These are phyloP conservation scores for Ambastaia sidthimunki DNA, from an alignment of 2,797 vertebrate genomes.

Conservation along the genomic window DNA sequence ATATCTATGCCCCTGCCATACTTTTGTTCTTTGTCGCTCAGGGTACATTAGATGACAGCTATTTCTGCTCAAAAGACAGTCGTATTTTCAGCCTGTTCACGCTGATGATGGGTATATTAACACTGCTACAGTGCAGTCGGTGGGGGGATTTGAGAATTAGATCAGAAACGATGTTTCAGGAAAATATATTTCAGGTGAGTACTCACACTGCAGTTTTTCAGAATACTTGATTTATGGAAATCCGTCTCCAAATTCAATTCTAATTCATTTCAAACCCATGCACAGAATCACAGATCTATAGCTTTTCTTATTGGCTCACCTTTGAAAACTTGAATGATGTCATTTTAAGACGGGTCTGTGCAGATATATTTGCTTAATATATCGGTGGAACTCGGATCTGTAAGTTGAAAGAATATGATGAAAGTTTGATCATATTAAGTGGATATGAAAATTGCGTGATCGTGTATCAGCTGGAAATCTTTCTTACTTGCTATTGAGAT, in stretches of 20 bases:
- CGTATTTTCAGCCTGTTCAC: conserved; percentile 47
- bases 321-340: conserved; percentile 28
- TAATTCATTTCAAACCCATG: conserved; percentile 58
- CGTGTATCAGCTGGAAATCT: conserved; percentile 44
- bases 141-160: conserved; percentile 13
- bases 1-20: conserved; percentile 45
- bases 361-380: conserved; percentile 54
- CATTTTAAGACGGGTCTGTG: conserved; percentile 58
- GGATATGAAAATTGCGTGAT: conserved; percentile 63
- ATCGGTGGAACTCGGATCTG: conserved; percentile 58
- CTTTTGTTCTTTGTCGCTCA: conserved; percentile 36
- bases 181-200: conserved; percentile 6
- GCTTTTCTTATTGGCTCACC: neutral
- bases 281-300: conserved; percentile 55
- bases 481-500: conserved; percentile 35
- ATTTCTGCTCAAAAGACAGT: conserved; percentile 52
- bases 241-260: neutral
- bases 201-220: conserved; percentile 22
- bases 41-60: conserved; percentile 41
- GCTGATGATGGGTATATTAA: conserved; percentile 56
- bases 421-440: conserved; percentile 70
- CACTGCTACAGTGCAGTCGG: conserved; percentile 38
- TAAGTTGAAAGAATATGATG: conserved; percentile 58
- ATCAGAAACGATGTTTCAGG: conserved; percentile 17
- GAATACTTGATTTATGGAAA: neutral